phyloP scores from a whole-genome alignment of 2,797 vertebrate species.

The Leptatherina wallacei region DNA sequence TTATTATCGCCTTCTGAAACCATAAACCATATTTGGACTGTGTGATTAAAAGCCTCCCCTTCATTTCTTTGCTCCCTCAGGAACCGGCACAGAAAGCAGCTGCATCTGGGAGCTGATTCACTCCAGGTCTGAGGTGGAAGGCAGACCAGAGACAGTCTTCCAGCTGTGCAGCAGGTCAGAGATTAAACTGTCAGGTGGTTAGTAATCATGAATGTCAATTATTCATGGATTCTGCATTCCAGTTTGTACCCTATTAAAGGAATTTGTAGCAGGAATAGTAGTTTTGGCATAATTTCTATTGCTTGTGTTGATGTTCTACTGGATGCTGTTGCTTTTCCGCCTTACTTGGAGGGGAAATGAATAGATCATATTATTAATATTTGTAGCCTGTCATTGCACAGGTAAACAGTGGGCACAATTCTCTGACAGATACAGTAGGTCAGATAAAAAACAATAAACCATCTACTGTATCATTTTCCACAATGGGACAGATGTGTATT shows the following conservation, averaged over 20 bases:
- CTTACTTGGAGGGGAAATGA: not conserved
- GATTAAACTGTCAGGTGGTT: constrained; percentile 15
- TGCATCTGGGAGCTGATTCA: constrained; percentile 97
- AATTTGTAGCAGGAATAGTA: not conserved
- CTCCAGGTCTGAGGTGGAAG: constrained; percentile 93
- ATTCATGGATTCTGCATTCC: not conserved
- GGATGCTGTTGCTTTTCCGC: not conserved
- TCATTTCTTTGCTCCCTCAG: constrained; percentile 53
- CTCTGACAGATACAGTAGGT: too few species aligned
- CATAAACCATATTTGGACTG: constrained; percentile 62
- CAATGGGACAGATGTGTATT: not conserved
- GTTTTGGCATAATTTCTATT: not conserved
- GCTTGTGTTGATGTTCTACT: not conserved
- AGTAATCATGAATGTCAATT: not conserved
- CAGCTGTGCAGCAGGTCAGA: constrained; percentile 96
- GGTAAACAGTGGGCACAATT: not conserved
- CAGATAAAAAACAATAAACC: too few species aligned
- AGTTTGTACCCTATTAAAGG: not conserved
- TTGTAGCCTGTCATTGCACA: not conserved
- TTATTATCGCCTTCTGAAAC: constrained; percentile 54
- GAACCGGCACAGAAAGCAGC: constrained; percentile 88
- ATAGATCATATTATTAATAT: not conserved
- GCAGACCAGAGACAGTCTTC: constrained; percentile 94
- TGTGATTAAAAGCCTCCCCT: constrained; percentile 62
- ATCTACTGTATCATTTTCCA: too few species aligned